Evolutionary conservation across 2,113 vertebrate species (phyloP), one percentile per base, ranked within the genome.

Genomic region (Strigops habroptila): DNA sequence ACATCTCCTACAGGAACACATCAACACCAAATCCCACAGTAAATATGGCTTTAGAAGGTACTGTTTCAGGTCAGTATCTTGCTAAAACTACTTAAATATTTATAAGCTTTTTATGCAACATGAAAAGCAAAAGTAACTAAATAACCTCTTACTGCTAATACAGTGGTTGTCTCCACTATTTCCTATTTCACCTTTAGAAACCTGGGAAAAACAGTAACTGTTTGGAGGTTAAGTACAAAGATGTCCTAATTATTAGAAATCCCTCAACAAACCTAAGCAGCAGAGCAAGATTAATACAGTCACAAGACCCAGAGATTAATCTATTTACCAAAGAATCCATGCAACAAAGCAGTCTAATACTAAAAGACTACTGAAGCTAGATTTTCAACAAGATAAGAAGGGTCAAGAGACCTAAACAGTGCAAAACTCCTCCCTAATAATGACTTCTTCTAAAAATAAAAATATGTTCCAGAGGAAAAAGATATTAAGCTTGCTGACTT

Each of bases 161-260:
- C 10, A 67, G 27, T 76, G 30, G 13, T 90, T 82, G 41, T 65
- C 76, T 85, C 33, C 27, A 13, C 14, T n/a, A 41, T 70, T 91
- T 88, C 78, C n/a, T 65, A 82, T 81, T 94, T 90, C 65, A 92
- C 51, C 25, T 39, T 77, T 75, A 48, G 55, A 90, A 70, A 55
- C 43, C 24, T 25, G 1, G 52, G 33, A 35, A 94, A 86, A 91
- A 67, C 55, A 95, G 78, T 71, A 85, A 95, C 68, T 88, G 90
- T 96, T 97, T 88, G 95, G 73, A 93, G 43, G 90, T 57, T 43
- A 86, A 94, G 93, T 27, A 92, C 76, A 95, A 96, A 96, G 93
- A 88, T 63, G 43, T 62, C 92, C 94, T 96, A 96, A 97, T 96
- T 96, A 97, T 94, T 67, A 93, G 94, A 96, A 97, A 97, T 96